A percentile compares a stretch with the other conserved stretches of the same genome.
Evolutionary conservation across 2,888 invertebrate species (phyloP).

Genomic region (Sinhomidia bicolor): DNA sequence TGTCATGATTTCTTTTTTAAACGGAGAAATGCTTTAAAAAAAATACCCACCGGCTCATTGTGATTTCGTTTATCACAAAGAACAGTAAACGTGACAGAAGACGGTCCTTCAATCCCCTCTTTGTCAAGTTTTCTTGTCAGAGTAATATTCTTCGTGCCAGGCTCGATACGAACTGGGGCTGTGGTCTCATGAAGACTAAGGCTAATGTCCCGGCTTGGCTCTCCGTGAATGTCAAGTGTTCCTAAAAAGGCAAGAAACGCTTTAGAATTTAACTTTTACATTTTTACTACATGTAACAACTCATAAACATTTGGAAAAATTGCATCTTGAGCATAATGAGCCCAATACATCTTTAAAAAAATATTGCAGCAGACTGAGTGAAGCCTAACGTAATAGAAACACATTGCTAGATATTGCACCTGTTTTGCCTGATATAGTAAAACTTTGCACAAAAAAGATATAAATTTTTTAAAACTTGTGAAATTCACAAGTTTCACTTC

Average conservation of each 20-base stretch:
- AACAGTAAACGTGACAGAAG: conserved; percentile 92
- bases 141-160: conserved; percentile 91
- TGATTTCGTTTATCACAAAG: conserved; percentile 91
- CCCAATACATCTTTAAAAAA: too few relatives aligned
- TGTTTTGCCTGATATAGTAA: too few relatives aligned
- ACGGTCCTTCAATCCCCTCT: conserved; percentile 89
- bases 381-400: too few relatives aligned
- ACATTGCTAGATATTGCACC: too few relatives aligned
- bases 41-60: conserved; percentile 87
- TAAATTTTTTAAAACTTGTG: conserved; percentile 47
- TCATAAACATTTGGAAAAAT: too few relatives aligned
- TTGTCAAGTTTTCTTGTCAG: conserved; percentile 91
- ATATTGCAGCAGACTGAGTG: too few relatives aligned
- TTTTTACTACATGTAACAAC: neutral
- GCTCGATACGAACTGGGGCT: conserved; percentile 89
- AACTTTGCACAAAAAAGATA: too few relatives aligned
- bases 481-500: conserved; percentile 36
- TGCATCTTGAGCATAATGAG: too few relatives aligned
- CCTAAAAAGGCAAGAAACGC: conserved; percentile 82
- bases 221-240: conserved; percentile 90
- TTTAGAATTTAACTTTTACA: neutral
- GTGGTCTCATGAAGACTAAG: conserved; percentile 90
- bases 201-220: conserved; percentile 90
- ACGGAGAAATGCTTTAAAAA: neutral
- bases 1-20: conserved; percentile 18